Evolutionary conservation across 64 coral and sea anemone genomes (phyloP).

Genomic region (Platygyra sinensis): DNA sequence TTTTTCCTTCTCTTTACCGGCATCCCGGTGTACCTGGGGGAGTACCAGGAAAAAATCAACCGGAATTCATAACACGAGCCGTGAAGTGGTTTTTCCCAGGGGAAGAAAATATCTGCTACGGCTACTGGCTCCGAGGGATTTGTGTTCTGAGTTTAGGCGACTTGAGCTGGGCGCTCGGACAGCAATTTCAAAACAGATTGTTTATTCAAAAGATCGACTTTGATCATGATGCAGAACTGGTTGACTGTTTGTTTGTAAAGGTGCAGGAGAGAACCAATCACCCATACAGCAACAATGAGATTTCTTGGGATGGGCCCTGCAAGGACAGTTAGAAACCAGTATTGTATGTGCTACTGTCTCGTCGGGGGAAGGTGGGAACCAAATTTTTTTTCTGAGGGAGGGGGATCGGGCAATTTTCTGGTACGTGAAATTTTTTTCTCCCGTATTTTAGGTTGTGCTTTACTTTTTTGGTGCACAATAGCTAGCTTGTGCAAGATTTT

Average conservation of each 20-base stretch:
- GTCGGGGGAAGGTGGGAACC: no score
- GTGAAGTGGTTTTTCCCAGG: neutral
- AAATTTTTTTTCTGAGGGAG: no score
- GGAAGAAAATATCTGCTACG: neutral
- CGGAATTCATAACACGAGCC: neutral
- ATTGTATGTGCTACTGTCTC: no score
- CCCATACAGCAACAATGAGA: neutral
- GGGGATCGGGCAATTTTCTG: no score
- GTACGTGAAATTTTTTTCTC: no score
- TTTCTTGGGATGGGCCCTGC: neutral
- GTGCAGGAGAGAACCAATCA: neutral
- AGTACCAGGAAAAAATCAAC: neutral
- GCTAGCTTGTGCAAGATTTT: no score
- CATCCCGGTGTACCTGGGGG: neutral
- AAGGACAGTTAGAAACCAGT: no score
- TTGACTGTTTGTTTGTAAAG: conserved; percentile 11
- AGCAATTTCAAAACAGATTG: neutral
- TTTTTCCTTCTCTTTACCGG: conserved; percentile 5
- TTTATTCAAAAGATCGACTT: conserved; percentile 32
- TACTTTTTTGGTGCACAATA: no score
- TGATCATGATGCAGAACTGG: conserved; percentile 7
- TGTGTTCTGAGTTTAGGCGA: conserved; percentile 14
- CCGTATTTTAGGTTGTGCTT: no score
- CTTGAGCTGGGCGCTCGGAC: conserved; percentile 11
- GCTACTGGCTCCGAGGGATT: neutral